These are phyloP conservation scores for Asteroscopus sphinx DNA, from an alignment of 2,888 invertebrate species.

Conservation along the genomic window DNA sequence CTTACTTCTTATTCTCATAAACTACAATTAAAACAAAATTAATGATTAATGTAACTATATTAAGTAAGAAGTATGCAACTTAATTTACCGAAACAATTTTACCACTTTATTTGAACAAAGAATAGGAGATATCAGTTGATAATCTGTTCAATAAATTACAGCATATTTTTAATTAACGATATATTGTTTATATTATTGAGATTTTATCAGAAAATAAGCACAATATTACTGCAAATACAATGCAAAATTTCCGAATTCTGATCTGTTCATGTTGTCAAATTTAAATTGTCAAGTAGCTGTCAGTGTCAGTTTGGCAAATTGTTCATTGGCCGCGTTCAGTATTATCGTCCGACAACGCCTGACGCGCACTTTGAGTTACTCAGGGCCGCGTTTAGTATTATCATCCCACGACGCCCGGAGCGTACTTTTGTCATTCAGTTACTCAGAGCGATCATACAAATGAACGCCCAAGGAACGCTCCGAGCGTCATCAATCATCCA, in stretches of 20 bases:
- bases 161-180: slow-evolving; percentile 33
- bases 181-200: slow-evolving; percentile 15
- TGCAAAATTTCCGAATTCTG: slow-evolving; percentile 44
- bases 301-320: slow-evolving; percentile 45
- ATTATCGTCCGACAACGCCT: no score
- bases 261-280: no score
- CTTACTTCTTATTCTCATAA: slow-evolving; percentile 53
- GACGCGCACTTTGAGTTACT: no score
- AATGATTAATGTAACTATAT: no score
- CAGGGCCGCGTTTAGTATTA: no score
- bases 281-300: slow-evolving; percentile 42
- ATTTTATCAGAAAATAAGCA: slow-evolving; percentile 26
- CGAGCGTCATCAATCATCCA: no score
- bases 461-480: no score
- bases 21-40: slow-evolving; percentile 40
- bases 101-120: slow-evolving; percentile 36
- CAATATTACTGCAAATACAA: slow-evolving; percentile 43
- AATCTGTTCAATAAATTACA: slow-evolving; percentile 25
- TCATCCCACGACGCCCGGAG: no score
- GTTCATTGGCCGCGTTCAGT: no score
- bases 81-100: slow-evolving; percentile 6
- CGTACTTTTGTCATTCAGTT: no score
- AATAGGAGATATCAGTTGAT: slow-evolving; percentile 17
- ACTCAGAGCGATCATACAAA: no score
- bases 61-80: neutral